Conservation (phyloP, 1,140 invertebrate genomes). For the Megalopta genalis region DNA sequence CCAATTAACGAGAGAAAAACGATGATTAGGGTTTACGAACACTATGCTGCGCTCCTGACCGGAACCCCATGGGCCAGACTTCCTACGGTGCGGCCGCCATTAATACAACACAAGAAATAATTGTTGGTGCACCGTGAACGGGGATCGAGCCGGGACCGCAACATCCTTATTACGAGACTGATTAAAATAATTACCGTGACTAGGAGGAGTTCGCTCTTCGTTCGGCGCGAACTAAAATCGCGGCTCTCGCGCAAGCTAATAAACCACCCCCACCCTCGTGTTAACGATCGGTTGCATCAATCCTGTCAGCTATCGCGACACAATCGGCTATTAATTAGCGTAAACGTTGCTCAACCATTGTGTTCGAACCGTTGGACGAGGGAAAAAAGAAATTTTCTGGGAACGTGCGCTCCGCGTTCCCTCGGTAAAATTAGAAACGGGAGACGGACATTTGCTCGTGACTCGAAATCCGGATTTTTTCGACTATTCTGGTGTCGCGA, state of each 20-base stretch:
- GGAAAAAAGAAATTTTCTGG: constrained; percentile 20
- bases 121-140: constrained; percentile 49
- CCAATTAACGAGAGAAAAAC: too few relatives aligned
- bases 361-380: neutral
- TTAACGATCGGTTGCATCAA: constrained; percentile 13
- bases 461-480: neutral
- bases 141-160: constrained; percentile 26
- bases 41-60: neutral
- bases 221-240: neutral
- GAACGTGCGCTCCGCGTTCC: neutral
- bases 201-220: constrained; percentile 10
- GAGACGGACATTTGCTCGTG: constrained; percentile 8
- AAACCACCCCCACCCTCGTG: neutral
- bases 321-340: constrained; percentile 24
- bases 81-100: constrained; percentile 29
- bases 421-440: constrained; percentile 14
- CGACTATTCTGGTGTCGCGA: too few relatives aligned
- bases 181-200: constrained; percentile 66
- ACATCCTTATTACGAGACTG: constrained; percentile 64
- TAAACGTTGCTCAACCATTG: constrained; percentile 2
- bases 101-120: constrained; percentile 50
- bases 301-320: constrained; percentile 17
- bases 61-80: constrained; percentile 6
- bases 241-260: too few relatives aligned
- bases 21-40: too few relatives aligned